phyloP scores from a whole-genome alignment of 2,888 invertebrate species.

The Chrysolina haemoptera region DNA sequence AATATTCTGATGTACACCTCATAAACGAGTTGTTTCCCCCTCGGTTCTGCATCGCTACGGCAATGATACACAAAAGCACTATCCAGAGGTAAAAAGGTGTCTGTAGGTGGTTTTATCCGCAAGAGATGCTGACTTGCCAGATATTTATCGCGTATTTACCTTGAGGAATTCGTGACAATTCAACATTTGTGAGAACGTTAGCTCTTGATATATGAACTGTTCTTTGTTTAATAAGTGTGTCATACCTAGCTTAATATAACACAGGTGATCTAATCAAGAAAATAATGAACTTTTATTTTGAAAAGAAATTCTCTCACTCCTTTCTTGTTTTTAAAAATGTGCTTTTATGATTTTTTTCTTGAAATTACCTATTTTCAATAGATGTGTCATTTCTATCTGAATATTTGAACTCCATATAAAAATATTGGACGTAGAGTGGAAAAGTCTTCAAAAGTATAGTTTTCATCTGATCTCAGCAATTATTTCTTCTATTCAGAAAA shows the following conservation, averaged over 20 bases:
- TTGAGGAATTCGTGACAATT: constrained; percentile 43
- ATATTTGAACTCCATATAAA: no score
- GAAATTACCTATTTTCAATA: no score
- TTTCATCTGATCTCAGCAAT: no score
- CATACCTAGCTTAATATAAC: background rate
- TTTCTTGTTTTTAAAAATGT: no score
- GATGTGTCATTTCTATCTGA: no score
- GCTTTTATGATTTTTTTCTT: no score
- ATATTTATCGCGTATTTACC: constrained; percentile 38
- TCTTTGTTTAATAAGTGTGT: constrained; percentile 8
- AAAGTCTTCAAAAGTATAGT: no score
- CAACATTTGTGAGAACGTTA: constrained; percentile 27
- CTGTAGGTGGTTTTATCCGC: constrained; percentile 29
- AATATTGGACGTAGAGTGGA: no score
- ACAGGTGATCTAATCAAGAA: background rate
- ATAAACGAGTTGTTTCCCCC: no score
- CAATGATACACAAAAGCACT: constrained; percentile 12
- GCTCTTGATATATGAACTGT: background rate
- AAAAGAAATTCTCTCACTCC: no score
- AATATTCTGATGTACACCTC: no score
- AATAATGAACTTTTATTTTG: background rate
- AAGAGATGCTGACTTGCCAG: constrained; percentile 34
- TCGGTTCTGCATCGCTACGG: background rate
- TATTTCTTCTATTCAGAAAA: no score
- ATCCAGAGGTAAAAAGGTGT: constrained; percentile 47